These are phyloP conservation scores for Acestrorhynchus altus DNA, from an alignment of 2,797 vertebrate species.

Conservation along the genomic window DNA sequence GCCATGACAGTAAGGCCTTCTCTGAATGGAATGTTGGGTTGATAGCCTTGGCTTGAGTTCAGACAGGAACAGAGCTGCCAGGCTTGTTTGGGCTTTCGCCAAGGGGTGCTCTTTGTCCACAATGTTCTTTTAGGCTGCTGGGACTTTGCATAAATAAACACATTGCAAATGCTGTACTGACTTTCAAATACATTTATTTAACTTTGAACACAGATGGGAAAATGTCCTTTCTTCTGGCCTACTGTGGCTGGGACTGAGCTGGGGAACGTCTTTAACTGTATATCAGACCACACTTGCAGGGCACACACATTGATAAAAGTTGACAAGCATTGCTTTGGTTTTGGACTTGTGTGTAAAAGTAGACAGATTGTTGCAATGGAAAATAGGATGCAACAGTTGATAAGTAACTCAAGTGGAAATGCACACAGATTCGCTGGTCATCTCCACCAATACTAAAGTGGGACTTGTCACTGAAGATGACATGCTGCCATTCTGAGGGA, in stretches of 20 bases:
- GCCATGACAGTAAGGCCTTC: constrained; percentile 11
- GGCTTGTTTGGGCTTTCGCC: background rate
- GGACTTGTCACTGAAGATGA: no score
- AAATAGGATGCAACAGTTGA: no score
- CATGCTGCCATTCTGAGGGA: no score
- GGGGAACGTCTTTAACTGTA: no score
- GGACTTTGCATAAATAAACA: background rate
- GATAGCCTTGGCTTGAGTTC: constrained; percentile 29
- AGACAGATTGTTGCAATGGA: no score
- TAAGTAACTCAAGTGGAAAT: no score
- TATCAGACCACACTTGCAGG: background rate
- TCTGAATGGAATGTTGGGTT: constrained; percentile 18
- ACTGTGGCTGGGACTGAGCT: background rate
- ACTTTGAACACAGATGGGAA: constrained; percentile 11
- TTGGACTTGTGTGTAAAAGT: no score
- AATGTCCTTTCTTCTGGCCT: background rate
- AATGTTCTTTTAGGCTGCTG: background rate
- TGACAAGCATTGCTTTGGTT: background rate
- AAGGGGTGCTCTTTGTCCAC: constrained; percentile 21
- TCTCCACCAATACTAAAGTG: no score
- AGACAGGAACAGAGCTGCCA: constrained; percentile 17
- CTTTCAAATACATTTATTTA: constrained; percentile 9
- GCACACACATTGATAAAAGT: constrained; percentile 14
- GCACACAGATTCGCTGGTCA: no score
- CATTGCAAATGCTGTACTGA: constrained; percentile 4